Percentiles rank a stretch among this genome's conserved stretches.
Evolutionary conservation across 2,888 invertebrate species (phyloP).

Genomic region (Sceliomorpha sp.): DNA sequence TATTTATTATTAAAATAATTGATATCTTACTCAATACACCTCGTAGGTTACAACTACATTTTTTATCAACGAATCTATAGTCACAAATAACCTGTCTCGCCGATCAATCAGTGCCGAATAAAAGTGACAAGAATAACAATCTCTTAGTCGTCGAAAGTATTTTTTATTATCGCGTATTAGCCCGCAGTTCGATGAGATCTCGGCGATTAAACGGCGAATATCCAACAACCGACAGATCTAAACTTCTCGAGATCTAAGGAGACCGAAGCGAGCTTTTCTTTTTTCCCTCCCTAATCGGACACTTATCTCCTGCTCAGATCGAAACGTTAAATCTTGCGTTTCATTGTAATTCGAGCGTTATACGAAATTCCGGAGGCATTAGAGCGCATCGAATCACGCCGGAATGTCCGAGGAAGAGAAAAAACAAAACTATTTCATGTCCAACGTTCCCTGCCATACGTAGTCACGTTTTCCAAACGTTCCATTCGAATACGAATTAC

Average conservation of each 20-base stretch:
- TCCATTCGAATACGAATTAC: too few species aligned
- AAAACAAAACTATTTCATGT: constrained; percentile 21
- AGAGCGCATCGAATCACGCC: constrained; percentile 34
- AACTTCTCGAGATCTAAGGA: constrained; percentile 16
- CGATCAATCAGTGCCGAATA: too few species aligned
- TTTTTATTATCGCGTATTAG: too few species aligned
- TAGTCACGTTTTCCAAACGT: too few species aligned
- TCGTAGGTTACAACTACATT: too few species aligned
- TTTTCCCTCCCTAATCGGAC: constrained; percentile 23
- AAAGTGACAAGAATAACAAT: too few species aligned
- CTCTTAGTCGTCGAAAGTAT: too few species aligned
- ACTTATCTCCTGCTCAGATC: constrained; percentile 19
- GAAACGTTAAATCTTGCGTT: constrained; percentile 20
- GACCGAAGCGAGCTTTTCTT: constrained; percentile 18
- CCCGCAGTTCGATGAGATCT: too few species aligned
- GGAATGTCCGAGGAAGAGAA: constrained; percentile 37
- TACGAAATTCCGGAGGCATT: constrained; percentile 10
- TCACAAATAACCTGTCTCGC: too few species aligned
- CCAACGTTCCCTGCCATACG: constrained; percentile 8
- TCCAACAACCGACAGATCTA: constrained; percentile 16
- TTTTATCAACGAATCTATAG: too few species aligned
- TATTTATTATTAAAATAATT: too few species aligned
- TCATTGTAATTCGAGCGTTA: constrained; percentile 14
- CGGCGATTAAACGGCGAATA: constrained; percentile 8
- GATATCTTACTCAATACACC: too few species aligned